A percentile compares a stretch with the other conserved stretches of the same genome.
Evolutionary conservation across 1,140 invertebrate genomes (phyloP).

Genomic region (Rhagoletis pomonella): DNA sequence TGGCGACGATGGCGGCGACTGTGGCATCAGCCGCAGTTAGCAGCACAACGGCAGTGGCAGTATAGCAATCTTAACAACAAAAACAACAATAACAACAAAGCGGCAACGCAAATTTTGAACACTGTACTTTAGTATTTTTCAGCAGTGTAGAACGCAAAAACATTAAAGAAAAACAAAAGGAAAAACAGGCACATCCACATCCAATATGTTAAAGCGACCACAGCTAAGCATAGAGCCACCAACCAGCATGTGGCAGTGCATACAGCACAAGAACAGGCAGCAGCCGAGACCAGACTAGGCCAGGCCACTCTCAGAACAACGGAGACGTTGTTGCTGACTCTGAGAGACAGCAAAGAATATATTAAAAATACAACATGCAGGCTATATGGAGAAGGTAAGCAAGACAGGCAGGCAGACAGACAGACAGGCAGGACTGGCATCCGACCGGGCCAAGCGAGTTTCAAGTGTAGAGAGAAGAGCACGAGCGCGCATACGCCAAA

Average conservation of each 20-base stretch:
- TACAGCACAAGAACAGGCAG: background rate
- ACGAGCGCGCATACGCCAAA: background rate
- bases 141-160: constrained; percentile 8
- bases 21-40: background rate
- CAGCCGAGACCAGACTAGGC: background rate
- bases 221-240: constrained; percentile 11
- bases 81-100: constrained; percentile 8
- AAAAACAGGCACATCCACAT: background rate
- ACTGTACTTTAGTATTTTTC: constrained; percentile 53
- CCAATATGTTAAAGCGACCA: background rate
- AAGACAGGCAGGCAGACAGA: background rate
- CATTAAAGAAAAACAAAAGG: constrained; percentile 32
- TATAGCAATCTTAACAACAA: constrained; percentile 16
- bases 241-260: constrained; percentile 18
- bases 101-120: constrained; percentile 43
- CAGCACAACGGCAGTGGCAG: background rate
- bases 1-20: background rate
- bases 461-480: background rate
- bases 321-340: background rate
- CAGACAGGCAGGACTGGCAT: constrained; percentile 19
- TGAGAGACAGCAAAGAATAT: constrained; percentile 32
- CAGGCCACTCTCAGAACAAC: background rate
- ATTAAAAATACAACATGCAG: constrained; percentile 14
- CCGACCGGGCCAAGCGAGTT: background rate
- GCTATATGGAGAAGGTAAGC: too few species aligned